phyloP scores from a whole-genome alignment of 2,888 invertebrate genomes.

The Drosophila limbata region DNA sequence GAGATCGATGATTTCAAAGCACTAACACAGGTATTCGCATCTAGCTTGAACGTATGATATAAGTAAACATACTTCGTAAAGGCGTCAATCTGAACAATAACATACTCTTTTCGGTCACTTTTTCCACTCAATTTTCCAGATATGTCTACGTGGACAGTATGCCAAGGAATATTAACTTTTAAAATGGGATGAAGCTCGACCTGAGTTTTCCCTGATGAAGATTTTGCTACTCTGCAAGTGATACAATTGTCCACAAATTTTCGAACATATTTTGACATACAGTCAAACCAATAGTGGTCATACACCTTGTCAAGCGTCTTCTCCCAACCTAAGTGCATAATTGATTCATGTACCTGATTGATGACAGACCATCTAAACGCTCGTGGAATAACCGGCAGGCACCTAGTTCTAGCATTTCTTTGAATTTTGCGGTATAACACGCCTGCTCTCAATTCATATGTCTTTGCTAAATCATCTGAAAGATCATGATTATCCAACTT shows the following conservation, averaged over 20 bases:
- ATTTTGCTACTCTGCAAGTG: conserved; percentile 3
- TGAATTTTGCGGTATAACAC: conserved; percentile 15
- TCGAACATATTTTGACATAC: background rate
- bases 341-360: conserved; percentile 25
- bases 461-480: conserved; percentile 19
- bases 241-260: conserved; percentile 14
- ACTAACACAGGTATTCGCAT: background rate
- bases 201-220: background rate
- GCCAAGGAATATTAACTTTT: conserved; percentile 2
- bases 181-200: conserved; percentile 12
- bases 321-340: conserved; percentile 14
- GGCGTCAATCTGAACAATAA: background rate
- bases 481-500: background rate
- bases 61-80: conserved; percentile 19
- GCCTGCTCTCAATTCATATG: conserved; percentile 27
- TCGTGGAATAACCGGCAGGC: background rate
- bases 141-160: conserved; percentile 3
- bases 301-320: conserved; percentile 19
- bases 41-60: background rate
- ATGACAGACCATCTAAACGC: background rate
- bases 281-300: conserved; percentile 14
- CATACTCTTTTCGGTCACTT: conserved; percentile 15
- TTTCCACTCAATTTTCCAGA: background rate
- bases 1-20: too few species aligned
- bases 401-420: conserved; percentile 9